phyloP scores from a whole-genome alignment of 2,113 vertebrate species.

The Zosterops japonicus region DNA sequence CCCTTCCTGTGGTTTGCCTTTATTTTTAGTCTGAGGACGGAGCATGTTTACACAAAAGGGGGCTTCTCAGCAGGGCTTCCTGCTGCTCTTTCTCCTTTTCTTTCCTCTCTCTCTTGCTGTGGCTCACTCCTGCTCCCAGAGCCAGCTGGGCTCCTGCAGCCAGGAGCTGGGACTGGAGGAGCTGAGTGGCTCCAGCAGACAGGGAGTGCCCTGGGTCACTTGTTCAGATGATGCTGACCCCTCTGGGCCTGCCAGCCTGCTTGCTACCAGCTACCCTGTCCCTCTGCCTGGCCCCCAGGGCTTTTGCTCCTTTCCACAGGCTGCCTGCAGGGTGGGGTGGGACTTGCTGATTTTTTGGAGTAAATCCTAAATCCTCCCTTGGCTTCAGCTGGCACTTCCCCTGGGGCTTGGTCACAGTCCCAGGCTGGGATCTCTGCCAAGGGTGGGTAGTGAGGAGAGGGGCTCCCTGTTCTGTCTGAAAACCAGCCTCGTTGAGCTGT shows the following conservation, averaged over 20 bases:
- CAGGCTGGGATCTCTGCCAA: not conserved
- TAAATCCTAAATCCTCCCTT: not conserved
- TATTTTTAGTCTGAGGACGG: slow-evolving; percentile 69
- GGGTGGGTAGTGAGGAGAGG: not conserved
- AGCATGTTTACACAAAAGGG: slow-evolving; percentile 63
- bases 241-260: not conserved
- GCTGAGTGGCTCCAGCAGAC: not conserved
- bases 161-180: not conserved
- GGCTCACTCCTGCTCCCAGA: not conserved
- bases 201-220: not conserved
- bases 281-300: not conserved
- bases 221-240: not conserved
- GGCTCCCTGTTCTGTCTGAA: not conserved
- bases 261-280: not conserved
- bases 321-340: not conserved
- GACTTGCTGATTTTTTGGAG: not conserved
- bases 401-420: not conserved
- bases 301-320: not conserved
- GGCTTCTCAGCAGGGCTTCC: slow-evolving; percentile 54
- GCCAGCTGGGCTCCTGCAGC: not conserved
- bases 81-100: not conserved
- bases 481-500: fast-evolving
- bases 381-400: not conserved
- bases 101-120: not conserved
- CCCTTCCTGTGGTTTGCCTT: slow-evolving; percentile 71